Percentiles rank a stretch among this genome's conserved stretches.
Evolutionary conservation across 2,888 invertebrate species (phyloP).

Genomic region (Mythimna vitellina): DNA sequence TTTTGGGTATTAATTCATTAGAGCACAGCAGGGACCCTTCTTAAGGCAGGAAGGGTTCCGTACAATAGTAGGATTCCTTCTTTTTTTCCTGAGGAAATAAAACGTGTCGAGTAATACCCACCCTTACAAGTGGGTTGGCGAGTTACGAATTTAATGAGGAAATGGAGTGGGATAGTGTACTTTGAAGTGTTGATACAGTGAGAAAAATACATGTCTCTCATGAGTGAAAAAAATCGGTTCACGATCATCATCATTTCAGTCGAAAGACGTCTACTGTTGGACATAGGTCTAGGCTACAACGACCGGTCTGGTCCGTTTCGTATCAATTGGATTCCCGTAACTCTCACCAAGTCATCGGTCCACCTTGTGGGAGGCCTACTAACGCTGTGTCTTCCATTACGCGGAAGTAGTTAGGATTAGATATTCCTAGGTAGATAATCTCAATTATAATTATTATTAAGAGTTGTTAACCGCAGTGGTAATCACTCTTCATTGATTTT

Average conservation of each 20-base stretch:
- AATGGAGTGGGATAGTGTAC: constrained; percentile 1
- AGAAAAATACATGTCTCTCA: too few species aligned
- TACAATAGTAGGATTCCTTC: constrained; percentile 45
- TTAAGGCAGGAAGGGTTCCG: constrained; percentile 48
- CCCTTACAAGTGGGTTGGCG: constrained; percentile 25
- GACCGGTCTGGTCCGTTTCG: too few species aligned
- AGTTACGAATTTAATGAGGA: constrained; percentile 30
- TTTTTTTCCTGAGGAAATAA: constrained; percentile 50
- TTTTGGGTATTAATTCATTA: constrained; percentile 62
- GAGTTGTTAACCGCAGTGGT: constrained; percentile 7
- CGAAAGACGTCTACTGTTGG: too few species aligned
- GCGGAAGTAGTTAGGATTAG: background rate
- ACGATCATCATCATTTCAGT: too few species aligned
- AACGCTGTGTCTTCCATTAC: too few species aligned
- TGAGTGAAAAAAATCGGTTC: too few species aligned
- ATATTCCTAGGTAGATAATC: constrained; percentile 33
- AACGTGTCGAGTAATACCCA: constrained; percentile 65
- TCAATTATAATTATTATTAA: constrained; percentile 21
- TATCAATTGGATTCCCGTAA: too few species aligned
- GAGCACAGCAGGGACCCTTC: constrained; percentile 45
- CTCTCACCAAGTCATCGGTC: too few species aligned
- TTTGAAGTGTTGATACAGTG: background rate
- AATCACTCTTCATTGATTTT: constrained; percentile 41
- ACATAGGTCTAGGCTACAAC: too few species aligned
- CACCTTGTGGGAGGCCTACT: too few species aligned